phyloP scores from a whole-genome alignment of 2,797 vertebrate species.

The Botia kubotai region DNA sequence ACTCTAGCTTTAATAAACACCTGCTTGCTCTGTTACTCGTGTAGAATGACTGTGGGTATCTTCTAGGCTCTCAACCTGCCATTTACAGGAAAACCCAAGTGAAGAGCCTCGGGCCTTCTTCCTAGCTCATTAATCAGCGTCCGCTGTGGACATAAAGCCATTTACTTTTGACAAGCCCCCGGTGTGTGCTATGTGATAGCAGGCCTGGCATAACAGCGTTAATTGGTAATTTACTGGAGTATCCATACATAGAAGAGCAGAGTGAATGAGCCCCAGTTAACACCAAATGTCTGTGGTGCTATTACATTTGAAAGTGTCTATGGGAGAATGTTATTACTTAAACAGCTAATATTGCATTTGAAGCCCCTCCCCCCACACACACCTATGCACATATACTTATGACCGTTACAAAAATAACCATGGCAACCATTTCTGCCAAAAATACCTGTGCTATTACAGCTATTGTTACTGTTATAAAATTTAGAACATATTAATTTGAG shows the following conservation, averaged over 20 bases:
- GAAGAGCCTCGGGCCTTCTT: slow-evolving; percentile 44
- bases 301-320: slow-evolving; percentile 4
- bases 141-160: slow-evolving; percentile 58
- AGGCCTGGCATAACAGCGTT: slow-evolving; percentile 52
- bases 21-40: slow-evolving; percentile 43
- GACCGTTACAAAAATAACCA: not conserved
- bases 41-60: slow-evolving; percentile 25
- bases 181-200: slow-evolving; percentile 57
- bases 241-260: slow-evolving; percentile 37
- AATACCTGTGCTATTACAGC: not conserved
- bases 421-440: not conserved
- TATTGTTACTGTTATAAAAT: not conserved
- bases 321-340: not conserved
- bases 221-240: slow-evolving; percentile 60
- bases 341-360: not conserved
- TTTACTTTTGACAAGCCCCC: slow-evolving; percentile 58
- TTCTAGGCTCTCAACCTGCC: slow-evolving; percentile 48
- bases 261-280: slow-evolving; percentile 13
- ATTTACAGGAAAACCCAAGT: slow-evolving; percentile 55
- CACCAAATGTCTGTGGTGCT: slow-evolving; percentile 29
- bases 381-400: not conserved
- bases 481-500: not conserved
- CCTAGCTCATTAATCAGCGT: slow-evolving; percentile 62
- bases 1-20: slow-evolving; percentile 60
- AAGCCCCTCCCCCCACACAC: not conserved